Evolutionary conservation across 2,797 vertebrate genomes (phyloP).

Genomic region (Paedocypris micromegethes): DNA sequence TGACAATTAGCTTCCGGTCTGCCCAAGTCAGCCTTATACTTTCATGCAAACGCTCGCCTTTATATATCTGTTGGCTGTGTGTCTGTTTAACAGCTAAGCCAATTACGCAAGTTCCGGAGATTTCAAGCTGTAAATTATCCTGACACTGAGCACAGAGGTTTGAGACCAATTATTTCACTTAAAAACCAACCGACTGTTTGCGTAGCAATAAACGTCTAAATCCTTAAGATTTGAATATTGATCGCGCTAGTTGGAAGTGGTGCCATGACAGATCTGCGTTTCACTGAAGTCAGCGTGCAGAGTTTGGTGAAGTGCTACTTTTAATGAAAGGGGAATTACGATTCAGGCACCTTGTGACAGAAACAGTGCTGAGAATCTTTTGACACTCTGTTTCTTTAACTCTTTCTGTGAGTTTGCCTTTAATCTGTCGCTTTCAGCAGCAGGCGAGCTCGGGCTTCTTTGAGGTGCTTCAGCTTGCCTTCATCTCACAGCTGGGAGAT

Average conservation of each 20-base stretch:
- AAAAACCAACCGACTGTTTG: slow-evolving; percentile 34
- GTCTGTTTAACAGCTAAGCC: slow-evolving; percentile 17
- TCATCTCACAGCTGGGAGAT: slow-evolving; percentile 33
- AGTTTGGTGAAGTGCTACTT: slow-evolving; percentile 50
- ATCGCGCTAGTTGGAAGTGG: slow-evolving; percentile 11
- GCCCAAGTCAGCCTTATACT: background rate
- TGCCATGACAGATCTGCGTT: slow-evolving; percentile 25
- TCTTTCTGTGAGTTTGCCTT: slow-evolving; percentile 28
- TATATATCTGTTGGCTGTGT: slow-evolving; percentile 8
- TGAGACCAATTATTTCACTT: slow-evolving; percentile 30
- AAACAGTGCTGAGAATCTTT: slow-evolving; percentile 49
- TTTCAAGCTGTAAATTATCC: slow-evolving; percentile 29
- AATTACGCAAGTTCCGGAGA: slow-evolving; percentile 16
- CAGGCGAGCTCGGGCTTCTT: slow-evolving; percentile 20
- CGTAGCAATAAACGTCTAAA: slow-evolving; percentile 27
- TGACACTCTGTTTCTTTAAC: slow-evolving; percentile 17
- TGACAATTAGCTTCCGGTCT: background rate
- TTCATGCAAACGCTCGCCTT: slow-evolving; percentile 4
- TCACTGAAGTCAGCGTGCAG: slow-evolving; percentile 45
- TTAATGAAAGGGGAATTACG: slow-evolving; percentile 60
- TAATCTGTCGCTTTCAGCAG: slow-evolving; percentile 36
- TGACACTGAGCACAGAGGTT: slow-evolving; percentile 23
- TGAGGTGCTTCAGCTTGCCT: slow-evolving; percentile 22
- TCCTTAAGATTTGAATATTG: slow-evolving; percentile 30
- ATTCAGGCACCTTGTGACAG: slow-evolving; percentile 59